Conservation (phyloP, 2,888 invertebrate species). For the Cryptus armator region DNA sequence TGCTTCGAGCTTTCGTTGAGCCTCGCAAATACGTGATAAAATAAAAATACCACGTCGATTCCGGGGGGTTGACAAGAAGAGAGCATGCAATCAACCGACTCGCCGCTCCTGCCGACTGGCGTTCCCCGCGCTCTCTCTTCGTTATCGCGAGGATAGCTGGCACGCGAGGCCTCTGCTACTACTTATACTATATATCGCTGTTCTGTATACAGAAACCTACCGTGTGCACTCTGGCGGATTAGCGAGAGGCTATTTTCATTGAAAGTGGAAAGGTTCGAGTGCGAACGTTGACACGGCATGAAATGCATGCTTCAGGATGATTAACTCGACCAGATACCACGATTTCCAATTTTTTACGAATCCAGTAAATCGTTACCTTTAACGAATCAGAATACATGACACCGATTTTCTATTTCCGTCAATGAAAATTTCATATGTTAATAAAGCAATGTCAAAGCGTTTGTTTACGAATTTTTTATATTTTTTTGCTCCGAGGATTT, state of each 20-base stretch:
- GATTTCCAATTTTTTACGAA: background rate
- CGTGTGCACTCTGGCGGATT: constrained; percentile 20
- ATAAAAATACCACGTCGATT: constrained; percentile 13
- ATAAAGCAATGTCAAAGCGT: no score
- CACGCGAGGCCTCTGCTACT: constrained; percentile 50
- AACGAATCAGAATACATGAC: background rate
- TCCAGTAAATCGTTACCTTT: background rate
- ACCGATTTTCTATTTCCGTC: no score
- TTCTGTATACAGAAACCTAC: background rate
- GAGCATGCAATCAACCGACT: constrained; percentile 48
- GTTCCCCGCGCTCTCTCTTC: background rate
- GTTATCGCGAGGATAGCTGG: constrained; percentile 43
- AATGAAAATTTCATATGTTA: no score
- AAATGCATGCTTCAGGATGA: background rate
- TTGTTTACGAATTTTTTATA: no score
- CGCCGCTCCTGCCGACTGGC: constrained; percentile 18
- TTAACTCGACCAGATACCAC: background rate
- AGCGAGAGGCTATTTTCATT: constrained; percentile 15
- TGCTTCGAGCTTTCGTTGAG: background rate
- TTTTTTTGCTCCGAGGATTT: no score
- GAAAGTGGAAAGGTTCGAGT: constrained; percentile 13
- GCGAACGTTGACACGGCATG: constrained; percentile 25
- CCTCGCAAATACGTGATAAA: constrained; percentile 14
- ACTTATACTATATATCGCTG: constrained; percentile 12
- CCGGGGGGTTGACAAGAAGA: constrained; percentile 3